Evolutionary conservation across 1,140 invertebrate genomes (phyloP).

Genomic region (Mamestra configurata): DNA sequence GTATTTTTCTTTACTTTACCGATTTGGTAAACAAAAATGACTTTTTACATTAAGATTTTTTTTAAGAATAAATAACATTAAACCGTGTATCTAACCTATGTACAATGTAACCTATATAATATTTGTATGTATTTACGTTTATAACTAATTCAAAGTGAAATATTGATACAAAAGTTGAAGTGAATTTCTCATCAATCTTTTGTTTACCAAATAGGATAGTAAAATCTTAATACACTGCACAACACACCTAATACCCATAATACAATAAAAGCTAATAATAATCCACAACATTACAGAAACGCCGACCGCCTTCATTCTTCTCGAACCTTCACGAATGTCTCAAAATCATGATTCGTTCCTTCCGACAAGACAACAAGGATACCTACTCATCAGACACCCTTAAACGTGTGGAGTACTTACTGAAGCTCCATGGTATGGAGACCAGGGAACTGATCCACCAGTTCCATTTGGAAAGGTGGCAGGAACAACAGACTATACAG

Average conservation of each 20-base stretch:
- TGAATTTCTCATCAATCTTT: background rate
- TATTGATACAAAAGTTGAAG: too few species aligned
- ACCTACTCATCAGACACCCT: constrained; percentile 88
- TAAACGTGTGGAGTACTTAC: constrained; percentile 90
- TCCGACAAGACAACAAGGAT: constrained; percentile 92
- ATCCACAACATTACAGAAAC: constrained; percentile 89
- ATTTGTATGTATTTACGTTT: too few species aligned
- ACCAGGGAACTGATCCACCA: constrained; percentile 95
- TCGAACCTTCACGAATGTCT: constrained; percentile 95
- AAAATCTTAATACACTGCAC: background rate
- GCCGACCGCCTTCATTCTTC: constrained; percentile 95
- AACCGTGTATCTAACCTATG: too few species aligned
- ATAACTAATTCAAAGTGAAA: too few species aligned
- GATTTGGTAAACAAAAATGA: background rate
- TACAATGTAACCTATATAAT: too few species aligned
- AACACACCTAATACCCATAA: background rate
- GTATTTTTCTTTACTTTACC: background rate
- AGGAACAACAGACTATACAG: constrained; percentile 90
- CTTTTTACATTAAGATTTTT: background rate
- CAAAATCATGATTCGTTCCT: constrained; percentile 95
- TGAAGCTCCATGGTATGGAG: constrained; percentile 95
- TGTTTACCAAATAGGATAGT: background rate
- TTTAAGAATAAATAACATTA: too few species aligned
- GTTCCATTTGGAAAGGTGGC: constrained; percentile 92
- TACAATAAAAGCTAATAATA: background rate